Base-by-base conservation (phyloP, 2,113 vertebrate species). In the Callipepla californica region DNA sequence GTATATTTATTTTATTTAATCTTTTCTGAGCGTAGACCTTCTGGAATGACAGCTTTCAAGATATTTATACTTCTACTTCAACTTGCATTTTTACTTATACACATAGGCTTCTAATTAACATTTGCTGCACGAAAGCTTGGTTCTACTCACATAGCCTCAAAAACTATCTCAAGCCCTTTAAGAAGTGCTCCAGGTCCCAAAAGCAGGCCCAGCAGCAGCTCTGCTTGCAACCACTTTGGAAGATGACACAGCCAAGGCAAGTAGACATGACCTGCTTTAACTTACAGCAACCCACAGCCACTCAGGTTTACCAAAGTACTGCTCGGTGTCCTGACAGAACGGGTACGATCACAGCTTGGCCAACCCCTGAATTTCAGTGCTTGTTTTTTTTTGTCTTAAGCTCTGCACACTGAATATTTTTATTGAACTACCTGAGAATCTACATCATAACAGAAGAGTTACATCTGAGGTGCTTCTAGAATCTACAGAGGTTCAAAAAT, bases 51-150 rank as follows among this genome's bases (percentile, higher is more conserved):
- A 96, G 95, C 82, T 94, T 89, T 90, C 85, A 83, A 85, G 93
- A 89, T 95, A 95, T 92, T 96, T 96, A 95, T 95, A 96, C 89
- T 88, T 94, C n/a, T 85, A 89, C 82, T 95, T 96, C 91, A 89
- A 77, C 89, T 91, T 87, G 84, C 87, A 73, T 92, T 90, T 91
- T 91, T 85, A 74, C 88, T 85, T 85, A 94, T 36, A 96, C 65
- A 83, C 92, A 96, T 93, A 92, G 85, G 86, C 67, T 92, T 91
- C 79, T 93, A 82, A 86, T 93, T 95, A 96, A 93, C 92, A 93
- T 96, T 95, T 96, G 59, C 79, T 87, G 85, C 66, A 63, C 34
- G 57, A 76, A 91, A 94, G 65, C 76, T 88, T 45, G 25, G 32
- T n/a, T 93, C 82, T 85, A 90, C 68, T 91, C 57, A 83, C 66